phyloP scores from a whole-genome alignment of 2,797 vertebrate species.

The Lophotriccus pileatus region DNA sequence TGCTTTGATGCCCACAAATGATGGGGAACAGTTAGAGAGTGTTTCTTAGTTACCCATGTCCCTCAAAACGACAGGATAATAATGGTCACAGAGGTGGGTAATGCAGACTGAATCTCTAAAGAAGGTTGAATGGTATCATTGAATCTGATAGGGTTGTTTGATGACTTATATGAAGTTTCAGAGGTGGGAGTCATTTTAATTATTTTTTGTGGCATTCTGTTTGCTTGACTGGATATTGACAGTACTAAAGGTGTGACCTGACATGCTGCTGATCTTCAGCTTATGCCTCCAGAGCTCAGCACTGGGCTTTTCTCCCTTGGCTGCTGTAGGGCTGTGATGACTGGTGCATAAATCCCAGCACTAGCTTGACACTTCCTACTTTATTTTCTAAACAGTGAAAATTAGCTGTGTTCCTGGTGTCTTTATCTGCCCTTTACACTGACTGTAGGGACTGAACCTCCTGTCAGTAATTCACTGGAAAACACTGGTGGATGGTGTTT shows the following conservation, averaged over 20 bases:
- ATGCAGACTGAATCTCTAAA: rapidly evolving
- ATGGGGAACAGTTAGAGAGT: rapidly evolving
- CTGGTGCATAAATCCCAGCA: neutral
- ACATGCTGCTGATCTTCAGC: neutral
- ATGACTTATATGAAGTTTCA: neutral
- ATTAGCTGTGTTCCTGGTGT: neutral
- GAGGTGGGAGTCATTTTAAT: neutral
- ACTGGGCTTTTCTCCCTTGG: neutral
- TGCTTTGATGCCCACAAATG: neutral
- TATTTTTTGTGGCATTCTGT: neutral
- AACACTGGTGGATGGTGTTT: neutral
- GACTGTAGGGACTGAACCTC: neutral
- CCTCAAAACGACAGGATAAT: neutral
- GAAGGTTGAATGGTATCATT: neutral
- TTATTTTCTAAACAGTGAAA: neutral
- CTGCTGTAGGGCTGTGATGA: rapidly evolving
- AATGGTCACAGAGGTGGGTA: rapidly evolving
- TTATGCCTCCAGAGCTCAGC: neutral
- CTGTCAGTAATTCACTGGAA: neutral
- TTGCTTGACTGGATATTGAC: neutral
- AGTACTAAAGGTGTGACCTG: neutral
- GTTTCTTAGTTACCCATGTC: neutral
- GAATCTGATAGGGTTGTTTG: neutral
- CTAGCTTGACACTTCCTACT: neutral
- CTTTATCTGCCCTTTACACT: neutral